Conservation (phyloP, 2,888 invertebrate species). For the Dichetophora obliterata region DNA sequence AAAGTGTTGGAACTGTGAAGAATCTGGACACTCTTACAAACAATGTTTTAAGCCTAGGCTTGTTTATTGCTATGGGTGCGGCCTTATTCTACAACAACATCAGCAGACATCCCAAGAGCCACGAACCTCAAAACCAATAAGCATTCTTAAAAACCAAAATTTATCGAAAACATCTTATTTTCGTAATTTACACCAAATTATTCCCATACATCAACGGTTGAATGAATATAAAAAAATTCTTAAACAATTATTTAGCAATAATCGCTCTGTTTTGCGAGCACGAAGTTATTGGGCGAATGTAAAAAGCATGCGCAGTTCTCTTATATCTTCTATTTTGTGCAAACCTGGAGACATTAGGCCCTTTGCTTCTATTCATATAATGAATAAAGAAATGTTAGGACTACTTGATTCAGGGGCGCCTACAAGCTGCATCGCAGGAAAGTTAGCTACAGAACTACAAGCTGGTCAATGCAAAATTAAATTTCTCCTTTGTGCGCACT, state of each 20-base stretch:
- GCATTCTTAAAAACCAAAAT: slow-evolving; percentile 3
- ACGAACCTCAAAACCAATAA: slow-evolving; percentile 8
- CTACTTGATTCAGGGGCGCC: no score
- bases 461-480: no score
- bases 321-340: no score
- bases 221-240: background rate
- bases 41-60: background rate
- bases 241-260: background rate
- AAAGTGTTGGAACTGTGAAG: slow-evolving; percentile 23
- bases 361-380: no score
- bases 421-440: no score
- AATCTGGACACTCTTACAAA: background rate
- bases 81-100: background rate
- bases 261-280: background rate
- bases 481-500: no score
- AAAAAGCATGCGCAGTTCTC: no score
- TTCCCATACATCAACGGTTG: background rate
- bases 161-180: background rate
- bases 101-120: background rate
- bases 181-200: slow-evolving; percentile 12
- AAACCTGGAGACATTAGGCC: no score
- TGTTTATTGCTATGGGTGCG: background rate
- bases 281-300: no score
- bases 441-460: no score
- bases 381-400: no score